Base-by-base conservation (phyloP, 2,888 invertebrate genomes). In the Diaperis boleti region DNA sequence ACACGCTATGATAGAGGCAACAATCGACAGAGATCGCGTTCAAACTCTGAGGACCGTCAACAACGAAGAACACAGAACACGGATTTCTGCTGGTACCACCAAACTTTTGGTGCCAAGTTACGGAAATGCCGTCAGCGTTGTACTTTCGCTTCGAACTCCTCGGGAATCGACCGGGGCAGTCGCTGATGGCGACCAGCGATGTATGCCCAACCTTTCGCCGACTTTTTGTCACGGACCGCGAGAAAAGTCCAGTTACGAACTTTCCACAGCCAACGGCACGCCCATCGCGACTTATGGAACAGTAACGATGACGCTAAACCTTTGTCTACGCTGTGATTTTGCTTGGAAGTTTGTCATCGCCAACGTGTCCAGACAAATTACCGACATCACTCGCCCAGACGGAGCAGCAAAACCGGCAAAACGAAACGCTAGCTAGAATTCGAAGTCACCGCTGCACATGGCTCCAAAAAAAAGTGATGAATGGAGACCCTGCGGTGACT, bases 231-330 rank as follows among this genome's bases (percentile, higher is more conserved):
- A n/a, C n/a, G n/a, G n/a, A n/a, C 22, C 7, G 22, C 22, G 22
- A 22, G 22, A 22, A 22, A 22, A 22, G 22, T 35, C 35, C 3
- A 35, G n/a, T 35, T 35, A 35, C 35, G 35, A n/a, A n/a, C 13
- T 35, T 3, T 35, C 35, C n/a, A 10, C 29, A 29, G 55, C 55
- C 6, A 55, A 55, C 14, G 26, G 55, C 8, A 55, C 55, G 1
- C 5, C 44, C n/a, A 55, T 55, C 22, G 26, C 42, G 14, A 55
- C 44, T 1, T 55, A 55, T 29, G 42, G 55, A 2, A 55, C 42
- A 2, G 22, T 29, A 3, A 14, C 44, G 2, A 18, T 55, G 5
- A 11, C 55, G n/a, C 31, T 41, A 1, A 55, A 41, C 11, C 15
- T 55, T 1, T 41, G 55, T 10, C 10, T 44, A 8, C 41, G 55